Conservation (phyloP, 1,140 invertebrate genomes). For the Probaryconus sp. region DNA sequence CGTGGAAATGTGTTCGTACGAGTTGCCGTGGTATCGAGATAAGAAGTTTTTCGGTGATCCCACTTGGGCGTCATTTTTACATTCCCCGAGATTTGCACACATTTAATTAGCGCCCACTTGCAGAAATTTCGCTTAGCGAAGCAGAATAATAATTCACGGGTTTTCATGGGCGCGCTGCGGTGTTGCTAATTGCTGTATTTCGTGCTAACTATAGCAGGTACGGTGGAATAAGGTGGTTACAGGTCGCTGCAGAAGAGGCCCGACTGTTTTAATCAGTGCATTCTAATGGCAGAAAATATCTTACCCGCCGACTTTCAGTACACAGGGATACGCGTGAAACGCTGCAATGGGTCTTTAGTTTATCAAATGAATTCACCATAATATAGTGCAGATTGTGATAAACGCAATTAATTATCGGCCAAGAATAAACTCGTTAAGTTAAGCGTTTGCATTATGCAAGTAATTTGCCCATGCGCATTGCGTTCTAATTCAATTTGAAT, state of each 20-base stretch:
- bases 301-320: background rate
- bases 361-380: slow-evolving; percentile 48
- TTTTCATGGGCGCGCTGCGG: slow-evolving; percentile 32
- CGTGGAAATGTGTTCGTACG: slow-evolving; percentile 21
- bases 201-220: slow-evolving; percentile 36
- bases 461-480: slow-evolving; percentile 19
- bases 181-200: slow-evolving; percentile 52
- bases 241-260: slow-evolving; percentile 35
- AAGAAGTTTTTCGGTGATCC: slow-evolving; percentile 33
- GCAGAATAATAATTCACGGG: slow-evolving; percentile 37
- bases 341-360: slow-evolving; percentile 27
- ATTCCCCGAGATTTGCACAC: slow-evolving; percentile 11
- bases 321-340: background rate
- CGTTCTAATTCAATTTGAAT: slow-evolving; percentile 39
- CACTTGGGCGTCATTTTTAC: slow-evolving; percentile 29
- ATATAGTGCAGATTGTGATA: slow-evolving; percentile 38
- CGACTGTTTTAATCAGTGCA: slow-evolving; percentile 46
- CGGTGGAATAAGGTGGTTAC: slow-evolving; percentile 25
- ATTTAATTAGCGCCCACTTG: slow-evolving; percentile 44
- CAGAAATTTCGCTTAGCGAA: slow-evolving; percentile 28
- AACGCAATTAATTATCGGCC: slow-evolving; percentile 40
- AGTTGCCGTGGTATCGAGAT: slow-evolving; percentile 44
- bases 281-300: slow-evolving; percentile 45
- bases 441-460: slow-evolving; percentile 32
- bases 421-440: slow-evolving; percentile 20